These are phyloP conservation scores for Hydropsyche tenuis DNA, from an alignment of 1,140 invertebrate species.

Conservation along the genomic window DNA sequence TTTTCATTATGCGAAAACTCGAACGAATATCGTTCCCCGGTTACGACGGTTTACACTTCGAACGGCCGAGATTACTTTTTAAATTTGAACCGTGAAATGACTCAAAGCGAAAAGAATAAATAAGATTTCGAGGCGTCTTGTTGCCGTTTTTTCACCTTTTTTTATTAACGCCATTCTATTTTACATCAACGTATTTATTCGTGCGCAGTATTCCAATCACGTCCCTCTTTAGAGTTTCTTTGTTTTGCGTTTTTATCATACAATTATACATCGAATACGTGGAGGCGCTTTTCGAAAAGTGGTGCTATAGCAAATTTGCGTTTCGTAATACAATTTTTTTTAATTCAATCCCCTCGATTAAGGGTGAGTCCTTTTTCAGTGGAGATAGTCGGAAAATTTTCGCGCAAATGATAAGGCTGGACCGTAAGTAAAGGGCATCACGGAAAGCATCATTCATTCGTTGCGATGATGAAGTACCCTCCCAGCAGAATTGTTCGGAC, in stretches of 20 bases:
- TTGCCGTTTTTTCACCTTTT: too few species aligned
- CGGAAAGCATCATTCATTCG: conserved; percentile 24
- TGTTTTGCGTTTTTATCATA: conserved; percentile 14
- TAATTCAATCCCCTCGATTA: background rate
- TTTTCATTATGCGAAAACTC: too few species aligned
- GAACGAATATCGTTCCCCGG: too few species aligned
- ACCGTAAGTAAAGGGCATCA: conserved; percentile 18
- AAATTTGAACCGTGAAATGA: too few species aligned
- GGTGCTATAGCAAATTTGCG: background rate
- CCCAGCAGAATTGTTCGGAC: conserved; percentile 10
- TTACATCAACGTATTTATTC: background rate
- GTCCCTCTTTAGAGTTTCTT: background rate
- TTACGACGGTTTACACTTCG: too few species aligned
- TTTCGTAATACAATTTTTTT: background rate
- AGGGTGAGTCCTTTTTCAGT: background rate
- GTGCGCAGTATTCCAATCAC: conserved; percentile 1
- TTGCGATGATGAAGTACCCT: conserved; percentile 17
- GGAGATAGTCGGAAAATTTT: background rate
- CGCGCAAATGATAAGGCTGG: conserved; percentile 11
- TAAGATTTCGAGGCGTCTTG: too few species aligned
- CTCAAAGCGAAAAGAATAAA: too few species aligned
- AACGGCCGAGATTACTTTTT: too few species aligned
- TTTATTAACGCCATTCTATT: too few species aligned
- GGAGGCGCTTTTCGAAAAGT: background rate
- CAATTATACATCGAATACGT: conserved; percentile 12